Evolutionary conservation across 2,797 vertebrate species (phyloP).

Genomic region (Danio choprae): DNA sequence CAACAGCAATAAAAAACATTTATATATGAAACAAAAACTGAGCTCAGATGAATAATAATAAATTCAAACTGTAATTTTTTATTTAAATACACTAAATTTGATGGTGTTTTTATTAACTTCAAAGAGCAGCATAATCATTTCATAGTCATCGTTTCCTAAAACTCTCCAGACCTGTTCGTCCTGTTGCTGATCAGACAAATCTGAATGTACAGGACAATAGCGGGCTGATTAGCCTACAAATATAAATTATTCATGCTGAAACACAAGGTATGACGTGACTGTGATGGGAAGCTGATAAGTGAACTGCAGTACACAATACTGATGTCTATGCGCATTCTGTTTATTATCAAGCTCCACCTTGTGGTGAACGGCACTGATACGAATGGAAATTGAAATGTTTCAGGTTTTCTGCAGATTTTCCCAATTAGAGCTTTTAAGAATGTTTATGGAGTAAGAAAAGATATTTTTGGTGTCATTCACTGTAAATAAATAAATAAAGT

Average conservation of each 20-base stretch:
- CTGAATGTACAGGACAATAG: too few relatives aligned
- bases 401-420: too few relatives aligned
- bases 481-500: too few relatives aligned
- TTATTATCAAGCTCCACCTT: constrained; percentile 49
- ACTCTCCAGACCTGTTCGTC: background rate
- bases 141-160: background rate
- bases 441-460: too few relatives aligned
- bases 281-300: background rate
- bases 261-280: background rate
- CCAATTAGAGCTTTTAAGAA: too few relatives aligned
- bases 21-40: background rate
- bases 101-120: background rate
- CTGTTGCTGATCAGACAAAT: background rate
- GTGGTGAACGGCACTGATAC: constrained; percentile 61
- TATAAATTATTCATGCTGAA: background rate
- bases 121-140: background rate
- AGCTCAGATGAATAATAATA: too few relatives aligned
- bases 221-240: background rate
- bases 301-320: background rate
- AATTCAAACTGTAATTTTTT: too few relatives aligned
- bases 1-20: background rate
- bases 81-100: background rate
- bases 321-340: background rate
- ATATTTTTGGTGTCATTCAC: too few relatives aligned
- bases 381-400: constrained; percentile 62